Evolutionary conservation across 2,113 vertebrate species (phyloP).

Genomic region (Brachypodius melanocephalos): DNA sequence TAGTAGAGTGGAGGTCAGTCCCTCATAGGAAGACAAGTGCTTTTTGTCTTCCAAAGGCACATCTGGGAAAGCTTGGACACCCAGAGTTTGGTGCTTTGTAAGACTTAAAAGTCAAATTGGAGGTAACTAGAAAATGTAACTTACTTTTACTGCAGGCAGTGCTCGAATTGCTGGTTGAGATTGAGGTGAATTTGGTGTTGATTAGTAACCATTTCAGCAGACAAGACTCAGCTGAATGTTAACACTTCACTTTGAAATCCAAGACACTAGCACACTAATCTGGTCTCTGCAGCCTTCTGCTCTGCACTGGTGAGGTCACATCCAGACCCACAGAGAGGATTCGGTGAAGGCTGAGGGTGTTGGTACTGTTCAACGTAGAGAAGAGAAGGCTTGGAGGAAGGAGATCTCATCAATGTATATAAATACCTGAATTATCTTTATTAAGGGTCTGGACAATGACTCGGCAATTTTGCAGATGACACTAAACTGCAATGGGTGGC

Average conservation of each 20-base stretch:
- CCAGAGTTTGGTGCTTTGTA: not conserved
- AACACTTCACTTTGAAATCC: not conserved
- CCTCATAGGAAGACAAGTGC: not conserved
- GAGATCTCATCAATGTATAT: rapidly evolving
- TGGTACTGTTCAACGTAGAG: not conserved
- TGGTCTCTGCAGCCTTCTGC: not conserved
- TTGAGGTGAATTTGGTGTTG: not conserved
- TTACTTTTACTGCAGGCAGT: not conserved
- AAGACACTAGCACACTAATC: not conserved
- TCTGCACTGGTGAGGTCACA: not conserved
- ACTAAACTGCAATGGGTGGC: not conserved
- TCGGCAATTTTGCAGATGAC: not conserved
- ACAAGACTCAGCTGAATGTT: not conserved
- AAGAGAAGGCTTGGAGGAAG: not conserved
- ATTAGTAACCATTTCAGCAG: not conserved
- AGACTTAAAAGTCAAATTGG: not conserved
- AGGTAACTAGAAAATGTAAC: not conserved
- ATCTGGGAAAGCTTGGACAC: not conserved
- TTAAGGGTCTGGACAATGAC: not conserved
- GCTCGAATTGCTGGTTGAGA: not conserved
- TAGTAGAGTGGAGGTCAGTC: no score
- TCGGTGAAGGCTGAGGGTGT: not conserved
- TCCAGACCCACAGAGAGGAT: not conserved
- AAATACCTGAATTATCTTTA: not conserved
- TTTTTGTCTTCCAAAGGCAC: not conserved